Base-by-base conservation (phyloP, 1,140 invertebrate species). In the Drosophila malerkotliana region DNA sequence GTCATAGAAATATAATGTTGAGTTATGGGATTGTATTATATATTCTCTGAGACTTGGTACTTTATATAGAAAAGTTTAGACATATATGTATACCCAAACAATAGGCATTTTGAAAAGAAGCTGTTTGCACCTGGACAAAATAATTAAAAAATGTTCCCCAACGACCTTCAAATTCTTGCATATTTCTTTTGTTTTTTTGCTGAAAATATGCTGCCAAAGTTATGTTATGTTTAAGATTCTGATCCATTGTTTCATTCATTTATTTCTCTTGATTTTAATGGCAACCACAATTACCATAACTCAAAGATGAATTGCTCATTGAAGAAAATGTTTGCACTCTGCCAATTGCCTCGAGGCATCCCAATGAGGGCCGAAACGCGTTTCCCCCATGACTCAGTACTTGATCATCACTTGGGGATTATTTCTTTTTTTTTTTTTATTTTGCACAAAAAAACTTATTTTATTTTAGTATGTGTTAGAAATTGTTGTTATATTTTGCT, bases 341-440 rank as follows among this genome's bases (percentile, higher is more conserved):
- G 51, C 62, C 73, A 69, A 77, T 66, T 69, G 66, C 51, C 72
- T 48, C 47, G 21, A 62, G 54, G 53, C 72, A 72, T 57, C 30
- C 53, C 55, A 57, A 28, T 9, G 62, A 62, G 44, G 15, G 59
- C 54, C 12, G 32, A 67, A 61, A 56, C 60, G 69, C 63, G 39
- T 61, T 37, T 76, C 67, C 55, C 71, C 83, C 79, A 88, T 87
- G 82, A 87, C 59, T 87, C 82, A 87, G 75, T 56, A 45, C 26
- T 54, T 32, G 45, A 72, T 64, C 21, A 28, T 45, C 26, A 24
- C 21, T 30, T 9, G 28, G 32, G 52, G 45, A 57, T 37, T 37
- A 63, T 56, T 45, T 60, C 34, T 53, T 32, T 14, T 41, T 49
- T 45, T 45, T 4, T 18, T 4, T 14, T 1, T 15, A 37, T 41